phyloP scores from a whole-genome alignment of 2,888 invertebrate species.

The Aplocera efformata region DNA sequence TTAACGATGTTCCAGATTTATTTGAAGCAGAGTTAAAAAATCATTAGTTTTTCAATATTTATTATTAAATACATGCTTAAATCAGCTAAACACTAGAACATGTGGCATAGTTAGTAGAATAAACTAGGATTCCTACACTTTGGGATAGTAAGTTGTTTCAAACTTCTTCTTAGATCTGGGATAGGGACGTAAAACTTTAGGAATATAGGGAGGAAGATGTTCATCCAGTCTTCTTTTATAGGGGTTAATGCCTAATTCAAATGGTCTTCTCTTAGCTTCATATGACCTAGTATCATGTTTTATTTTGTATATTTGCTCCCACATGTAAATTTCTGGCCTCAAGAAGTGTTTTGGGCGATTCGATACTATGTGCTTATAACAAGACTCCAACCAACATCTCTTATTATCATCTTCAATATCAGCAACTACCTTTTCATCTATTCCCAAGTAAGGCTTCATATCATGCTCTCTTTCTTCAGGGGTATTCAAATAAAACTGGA shows the following conservation, averaged over 20 bases:
- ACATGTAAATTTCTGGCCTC: slow-evolving; percentile 86
- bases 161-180: slow-evolving; percentile 82
- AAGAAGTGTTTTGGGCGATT: slow-evolving; percentile 83
- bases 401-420: slow-evolving; percentile 85
- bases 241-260: slow-evolving; percentile 83
- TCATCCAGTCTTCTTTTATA: slow-evolving; percentile 84
- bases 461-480: slow-evolving; percentile 82
- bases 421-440: slow-evolving; percentile 79
- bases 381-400: slow-evolving; percentile 84
- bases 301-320: slow-evolving; percentile 92
- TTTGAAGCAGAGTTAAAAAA: no score
- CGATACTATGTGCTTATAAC: slow-evolving; percentile 84
- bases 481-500: slow-evolving; percentile 87
- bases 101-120: no score
- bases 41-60: no score
- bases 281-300: slow-evolving; percentile 83
- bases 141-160: slow-evolving; percentile 85
- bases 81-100: no score
- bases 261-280: slow-evolving; percentile 85
- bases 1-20: no score
- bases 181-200: slow-evolving; percentile 82
- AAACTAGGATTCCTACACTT: slow-evolving; percentile 42
- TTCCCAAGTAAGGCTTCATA: slow-evolving; percentile 87
- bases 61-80: no score
- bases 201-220: slow-evolving; percentile 84